These are phyloP conservation scores for Anodontia alba DNA, from an alignment of 2,888 invertebrate genomes.

Conservation along the genomic window DNA sequence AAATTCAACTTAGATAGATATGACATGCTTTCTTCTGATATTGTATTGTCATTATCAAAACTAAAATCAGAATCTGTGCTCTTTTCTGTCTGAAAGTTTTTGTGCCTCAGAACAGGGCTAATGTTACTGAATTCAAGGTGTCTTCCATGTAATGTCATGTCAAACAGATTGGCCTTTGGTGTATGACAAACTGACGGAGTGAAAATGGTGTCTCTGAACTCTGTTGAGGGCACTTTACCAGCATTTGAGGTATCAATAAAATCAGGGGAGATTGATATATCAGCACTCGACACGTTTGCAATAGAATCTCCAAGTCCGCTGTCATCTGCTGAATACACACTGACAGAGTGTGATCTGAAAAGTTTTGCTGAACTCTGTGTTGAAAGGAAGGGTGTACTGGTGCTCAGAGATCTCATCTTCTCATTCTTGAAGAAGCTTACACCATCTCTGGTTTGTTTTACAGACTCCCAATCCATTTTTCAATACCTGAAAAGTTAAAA, in stretches of 20 bases:
- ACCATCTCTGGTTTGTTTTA: neutral
- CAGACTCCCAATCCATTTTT: conserved; percentile 19
- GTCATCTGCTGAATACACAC: conserved; percentile 33
- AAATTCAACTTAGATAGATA: neutral
- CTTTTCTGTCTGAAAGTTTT: conserved; percentile 21
- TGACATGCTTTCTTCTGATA: neutral
- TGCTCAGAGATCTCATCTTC: conserved; percentile 42
- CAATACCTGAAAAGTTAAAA: neutral
- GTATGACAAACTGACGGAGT: neutral
- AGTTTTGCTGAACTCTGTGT: neutral
- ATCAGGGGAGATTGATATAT: neutral
- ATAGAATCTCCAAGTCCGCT: conserved; percentile 55
- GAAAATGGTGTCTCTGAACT: no score
- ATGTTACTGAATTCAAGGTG: neutral
- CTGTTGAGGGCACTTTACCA: no score
- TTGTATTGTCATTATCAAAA: conserved; percentile 11
- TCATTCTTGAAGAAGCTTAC: neutral
- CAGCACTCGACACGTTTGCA: conserved; percentile 1
- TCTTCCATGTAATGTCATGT: neutral
- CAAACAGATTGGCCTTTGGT: neutral
- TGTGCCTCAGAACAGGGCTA: neutral
- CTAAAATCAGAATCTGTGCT: conserved; percentile 37
- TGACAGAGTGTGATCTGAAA: conserved; percentile 18
- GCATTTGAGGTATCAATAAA: neutral
- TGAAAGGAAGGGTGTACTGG: conserved; percentile 50